Conservation (phyloP, 2,888 invertebrate species). For the Ditylenchus weischeri region DNA sequence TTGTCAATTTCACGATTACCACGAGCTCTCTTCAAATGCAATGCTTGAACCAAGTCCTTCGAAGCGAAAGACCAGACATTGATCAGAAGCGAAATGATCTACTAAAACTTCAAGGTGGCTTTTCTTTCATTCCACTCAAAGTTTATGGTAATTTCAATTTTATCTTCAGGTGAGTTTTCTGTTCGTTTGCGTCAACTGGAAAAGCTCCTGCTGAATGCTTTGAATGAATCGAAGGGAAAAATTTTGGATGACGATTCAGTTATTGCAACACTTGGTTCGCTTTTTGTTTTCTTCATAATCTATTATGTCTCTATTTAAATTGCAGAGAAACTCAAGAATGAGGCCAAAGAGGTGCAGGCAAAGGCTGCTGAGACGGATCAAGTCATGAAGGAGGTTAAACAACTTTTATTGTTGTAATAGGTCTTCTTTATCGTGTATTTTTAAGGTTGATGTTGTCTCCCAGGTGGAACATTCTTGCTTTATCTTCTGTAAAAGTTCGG, state of each 20-base stretch:
- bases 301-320: no score
- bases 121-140: neutral
- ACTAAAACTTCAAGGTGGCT: slow-evolving; percentile 82
- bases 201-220: slow-evolving; percentile 88
- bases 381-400: slow-evolving; percentile 86
- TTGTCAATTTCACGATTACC: slow-evolving; percentile 98
- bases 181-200: slow-evolving; percentile 89
- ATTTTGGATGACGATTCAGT: slow-evolving; percentile 65
- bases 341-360: slow-evolving; percentile 90
- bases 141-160: neutral
- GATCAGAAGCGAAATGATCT: slow-evolving; percentile 96
- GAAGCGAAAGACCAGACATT: slow-evolving; percentile 95
- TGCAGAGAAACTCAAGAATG: slow-evolving; percentile 86
- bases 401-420: neutral
- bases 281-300: no score
- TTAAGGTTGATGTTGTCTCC: slow-evolving; percentile 50
- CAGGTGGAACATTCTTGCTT: slow-evolving; percentile 62
- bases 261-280: slow-evolving; percentile 75
- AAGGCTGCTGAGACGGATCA: slow-evolving; percentile 94
- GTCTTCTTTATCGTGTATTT: neutral
- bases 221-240: slow-evolving; percentile 97
- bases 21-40: slow-evolving; percentile 94
- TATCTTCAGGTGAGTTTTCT: slow-evolving; percentile 77
- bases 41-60: slow-evolving; percentile 87
- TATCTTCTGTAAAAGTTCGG: no score